Base-by-base conservation (phyloP, 2,888 invertebrate genomes). In the Cabera pusaria region DNA sequence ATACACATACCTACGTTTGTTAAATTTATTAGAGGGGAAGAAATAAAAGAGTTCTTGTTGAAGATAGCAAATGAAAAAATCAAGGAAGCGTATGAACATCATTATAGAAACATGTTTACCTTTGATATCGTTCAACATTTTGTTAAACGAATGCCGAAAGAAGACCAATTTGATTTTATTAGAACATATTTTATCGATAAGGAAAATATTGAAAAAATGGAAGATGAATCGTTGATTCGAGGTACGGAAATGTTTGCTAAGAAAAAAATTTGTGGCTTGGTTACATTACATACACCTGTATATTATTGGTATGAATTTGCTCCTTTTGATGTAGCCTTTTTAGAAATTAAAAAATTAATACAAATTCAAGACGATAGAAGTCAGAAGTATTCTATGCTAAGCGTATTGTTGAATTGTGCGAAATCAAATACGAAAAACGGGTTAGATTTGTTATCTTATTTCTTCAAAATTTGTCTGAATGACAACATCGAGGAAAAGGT, bases 221-320 rank as follows among this genome's bases (percentile, higher is more conserved):
- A 50, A 6, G 35, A 52, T 33, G 46, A 59, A 8, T 39, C 44
- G n/a, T 33, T 51, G 11, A 17, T 23, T 4, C 42, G 51, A 11
- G 61, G 49, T 8, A 45, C 50, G 1, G 62, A 64, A 43, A 44
- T 31, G 17, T 44, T 37, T 17, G 27, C 48, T 14, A 53, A 65
- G 44, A 63, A 44, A 18, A 55, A 45, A 19, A 44, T 74, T 14
- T 50, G 41, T 23, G 24, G 36, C n/a, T 24, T 17, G 21, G 37
- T 47, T 21, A 32, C 41, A 34, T 17, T 44, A 52, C 14, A 40
- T 49, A 32, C 64, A 3, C 48, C 52, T 7, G 12, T 14, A 2
- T 51, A 76, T 35, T 23, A 56, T 5, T 83, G 80, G 79, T 83
- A 80, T 42, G 54, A 52, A 18, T 75, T 68, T 49, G 73, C 78